Percentiles rank a stretch among this genome's conserved stretches.
Evolutionary conservation across 2,113 vertebrate species (phyloP).

Genomic region (Lamprologus ornatipinnis): DNA sequence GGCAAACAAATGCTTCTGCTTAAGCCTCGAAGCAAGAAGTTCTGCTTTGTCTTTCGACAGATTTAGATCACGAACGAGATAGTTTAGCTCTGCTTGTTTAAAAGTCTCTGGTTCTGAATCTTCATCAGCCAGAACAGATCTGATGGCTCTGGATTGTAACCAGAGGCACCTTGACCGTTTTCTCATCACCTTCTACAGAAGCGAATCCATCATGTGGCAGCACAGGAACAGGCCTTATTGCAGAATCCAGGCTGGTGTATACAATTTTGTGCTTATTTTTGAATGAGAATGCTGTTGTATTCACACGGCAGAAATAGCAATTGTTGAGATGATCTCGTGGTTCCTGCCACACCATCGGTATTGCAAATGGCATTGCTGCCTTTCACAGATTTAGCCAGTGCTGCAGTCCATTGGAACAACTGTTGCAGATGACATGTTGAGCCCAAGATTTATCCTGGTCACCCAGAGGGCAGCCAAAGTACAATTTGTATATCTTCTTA

Average conservation of each 20-base stretch:
- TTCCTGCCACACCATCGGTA: background rate
- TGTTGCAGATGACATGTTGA: background rate
- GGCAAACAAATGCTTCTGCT: background rate
- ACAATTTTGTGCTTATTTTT: background rate
- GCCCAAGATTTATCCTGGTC: background rate
- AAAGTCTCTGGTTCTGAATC: background rate
- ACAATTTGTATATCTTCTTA: background rate
- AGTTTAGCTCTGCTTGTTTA: background rate
- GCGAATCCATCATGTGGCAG: background rate
- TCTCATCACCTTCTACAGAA: background rate
- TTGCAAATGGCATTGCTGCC: background rate
- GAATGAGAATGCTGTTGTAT: background rate
- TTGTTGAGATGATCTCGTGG: background rate
- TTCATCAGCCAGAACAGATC: background rate
- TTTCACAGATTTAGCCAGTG: background rate
- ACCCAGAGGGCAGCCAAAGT: background rate
- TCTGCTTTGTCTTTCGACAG: background rate
- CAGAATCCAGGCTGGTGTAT: background rate
- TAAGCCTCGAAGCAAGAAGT: background rate
- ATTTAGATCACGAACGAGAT: background rate
- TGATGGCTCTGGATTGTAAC: background rate
- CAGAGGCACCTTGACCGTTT: background rate
- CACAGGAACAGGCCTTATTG: background rate
- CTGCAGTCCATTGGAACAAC: background rate
- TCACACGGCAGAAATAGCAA: background rate